Conservation (phyloP, 1,140 invertebrate species). For the Oncopodura yosiiana region DNA sequence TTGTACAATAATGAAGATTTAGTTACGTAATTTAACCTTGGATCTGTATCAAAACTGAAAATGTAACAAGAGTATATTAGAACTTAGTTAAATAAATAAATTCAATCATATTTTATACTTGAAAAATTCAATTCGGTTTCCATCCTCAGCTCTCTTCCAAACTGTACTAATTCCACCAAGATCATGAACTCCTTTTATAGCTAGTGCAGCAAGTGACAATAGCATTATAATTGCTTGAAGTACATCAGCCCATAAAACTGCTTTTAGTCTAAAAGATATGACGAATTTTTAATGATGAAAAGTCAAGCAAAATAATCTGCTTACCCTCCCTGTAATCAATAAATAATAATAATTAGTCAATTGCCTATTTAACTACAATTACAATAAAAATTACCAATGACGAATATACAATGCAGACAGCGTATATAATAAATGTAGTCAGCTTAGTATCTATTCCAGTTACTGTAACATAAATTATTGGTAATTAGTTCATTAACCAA, state of each 20-base stretch:
- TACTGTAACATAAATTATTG: slow-evolving; percentile 44
- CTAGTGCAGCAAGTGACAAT: slow-evolving; percentile 42
- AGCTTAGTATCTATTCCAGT: slow-evolving; percentile 60
- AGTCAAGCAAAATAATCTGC: not conserved
- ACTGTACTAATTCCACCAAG: slow-evolving; percentile 42
- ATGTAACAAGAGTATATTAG: not conserved
- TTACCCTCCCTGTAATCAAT: not conserved
- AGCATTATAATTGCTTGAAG: slow-evolving; percentile 48
- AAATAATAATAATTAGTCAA: not conserved
- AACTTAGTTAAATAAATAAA: slow-evolving; percentile 1
- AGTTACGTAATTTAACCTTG: too few relatives aligned
- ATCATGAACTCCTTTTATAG: slow-evolving; percentile 42
- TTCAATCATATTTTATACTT: slow-evolving; percentile 27
- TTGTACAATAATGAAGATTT: too few relatives aligned
- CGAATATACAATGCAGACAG: slow-evolving; percentile 73
- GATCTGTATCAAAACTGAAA: slow-evolving; percentile 27
- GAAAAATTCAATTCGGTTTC: slow-evolving; percentile 33
- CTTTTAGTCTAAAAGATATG: slow-evolving; percentile 23
- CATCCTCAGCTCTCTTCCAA: slow-evolving; percentile 36
- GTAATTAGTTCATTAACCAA: not conserved
- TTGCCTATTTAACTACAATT: not conserved
- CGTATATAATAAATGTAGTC: slow-evolving; percentile 58
- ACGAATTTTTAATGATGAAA: slow-evolving; percentile 3
- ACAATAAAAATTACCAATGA: slow-evolving; percentile 52
- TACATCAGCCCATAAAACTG: slow-evolving; percentile 46